Conservation (phyloP, 2,888 invertebrate species). For the Exocentrus adspersus region DNA sequence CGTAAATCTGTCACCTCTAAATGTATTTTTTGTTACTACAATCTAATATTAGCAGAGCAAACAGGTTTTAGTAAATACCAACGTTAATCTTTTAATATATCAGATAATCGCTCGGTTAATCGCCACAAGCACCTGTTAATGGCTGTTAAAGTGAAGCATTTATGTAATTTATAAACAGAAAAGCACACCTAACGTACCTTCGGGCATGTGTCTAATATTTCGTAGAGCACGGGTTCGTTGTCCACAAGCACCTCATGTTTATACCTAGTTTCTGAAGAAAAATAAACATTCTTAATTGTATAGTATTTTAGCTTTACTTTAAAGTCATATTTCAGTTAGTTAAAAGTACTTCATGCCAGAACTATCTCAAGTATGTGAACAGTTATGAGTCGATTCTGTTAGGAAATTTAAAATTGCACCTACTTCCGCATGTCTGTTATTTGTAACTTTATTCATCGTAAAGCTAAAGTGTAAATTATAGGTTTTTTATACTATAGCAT, state of each 20-base stretch:
- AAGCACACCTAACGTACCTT: slow-evolving; percentile 69
- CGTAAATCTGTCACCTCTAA: too few relatives aligned
- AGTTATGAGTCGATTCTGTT: neutral
- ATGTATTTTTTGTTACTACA: too few relatives aligned
- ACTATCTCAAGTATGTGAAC: too few relatives aligned
- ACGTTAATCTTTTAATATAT: neutral
- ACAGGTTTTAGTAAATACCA: neutral
- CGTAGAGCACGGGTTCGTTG: slow-evolving; percentile 88
- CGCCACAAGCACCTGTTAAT: slow-evolving; percentile 8
- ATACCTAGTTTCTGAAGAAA: slow-evolving; percentile 83
- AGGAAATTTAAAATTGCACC: too few relatives aligned
- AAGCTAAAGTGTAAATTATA: too few relatives aligned
- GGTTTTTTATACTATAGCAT: too few relatives aligned
- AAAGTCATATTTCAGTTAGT: neutral
- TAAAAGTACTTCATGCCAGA: neutral
- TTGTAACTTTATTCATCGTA: too few relatives aligned
- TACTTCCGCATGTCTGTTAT: too few relatives aligned
- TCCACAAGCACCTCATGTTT: slow-evolving; percentile 90
- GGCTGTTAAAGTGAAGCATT: slow-evolving; percentile 3
- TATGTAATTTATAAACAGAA: neutral
- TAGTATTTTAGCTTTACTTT: neutral
- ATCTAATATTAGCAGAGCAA: too few relatives aligned
- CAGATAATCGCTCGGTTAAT: neutral
- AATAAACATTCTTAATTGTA: slow-evolving; percentile 33
- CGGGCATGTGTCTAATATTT: slow-evolving; percentile 90